These are phyloP conservation scores for Macrostomum lignano DNA, from an alignment of 1,140 invertebrate genomes.

Conservation along the genomic window DNA sequence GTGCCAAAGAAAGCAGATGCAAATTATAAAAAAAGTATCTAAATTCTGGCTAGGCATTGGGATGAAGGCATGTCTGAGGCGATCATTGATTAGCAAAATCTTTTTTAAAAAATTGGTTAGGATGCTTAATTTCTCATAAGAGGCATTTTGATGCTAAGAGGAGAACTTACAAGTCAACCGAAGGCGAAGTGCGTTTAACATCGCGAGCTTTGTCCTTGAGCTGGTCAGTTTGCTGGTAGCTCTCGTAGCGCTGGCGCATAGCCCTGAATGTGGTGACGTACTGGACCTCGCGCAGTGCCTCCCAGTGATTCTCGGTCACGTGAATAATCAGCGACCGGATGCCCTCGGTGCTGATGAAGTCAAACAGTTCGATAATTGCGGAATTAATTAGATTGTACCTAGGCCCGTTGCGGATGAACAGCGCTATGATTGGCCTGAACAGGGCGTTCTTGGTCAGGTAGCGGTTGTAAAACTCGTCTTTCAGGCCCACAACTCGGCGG, in stretches of 20 bases:
- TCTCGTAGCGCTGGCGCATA: conserved; percentile 55
- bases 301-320: conserved; percentile 73
- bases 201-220: no score
- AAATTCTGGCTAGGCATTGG: no score
- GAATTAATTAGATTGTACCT: conserved; percentile 93
- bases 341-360: conserved; percentile 69
- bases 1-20: no score
- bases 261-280: conserved; percentile 90
- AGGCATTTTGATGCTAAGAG: no score
- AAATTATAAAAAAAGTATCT: no score
- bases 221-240: no score
- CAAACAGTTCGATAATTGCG: conserved; percentile 92
- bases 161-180: no score
- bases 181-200: no score
- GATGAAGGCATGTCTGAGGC: no score
- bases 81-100: no score
- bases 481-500: conserved; percentile 76
- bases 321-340: conserved; percentile 74
- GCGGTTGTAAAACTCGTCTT: conserved; percentile 90
- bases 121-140: no score
- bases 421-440: conserved; percentile 75
- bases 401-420: conserved; percentile 76
- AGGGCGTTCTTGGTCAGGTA: conserved; percentile 82
- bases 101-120: no score
- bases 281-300: conserved; percentile 61